These are phyloP conservation scores for Ia io DNA, from an alignment of 2,113 vertebrate species.

Conservation along the genomic window DNA sequence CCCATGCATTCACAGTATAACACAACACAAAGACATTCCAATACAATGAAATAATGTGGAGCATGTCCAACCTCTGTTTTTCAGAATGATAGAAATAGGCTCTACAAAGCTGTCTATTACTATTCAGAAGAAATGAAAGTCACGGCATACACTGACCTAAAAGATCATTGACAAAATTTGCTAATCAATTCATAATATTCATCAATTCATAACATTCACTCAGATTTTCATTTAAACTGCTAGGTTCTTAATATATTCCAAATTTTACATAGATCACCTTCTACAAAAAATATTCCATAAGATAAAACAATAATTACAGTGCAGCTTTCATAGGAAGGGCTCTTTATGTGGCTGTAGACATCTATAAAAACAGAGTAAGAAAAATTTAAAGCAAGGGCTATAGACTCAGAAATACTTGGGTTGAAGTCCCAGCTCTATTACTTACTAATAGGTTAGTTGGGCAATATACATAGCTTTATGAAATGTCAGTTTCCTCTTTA, in stretches of 20 bases:
- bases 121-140: slow-evolving; percentile 53
- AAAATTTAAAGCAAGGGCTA: neutral
- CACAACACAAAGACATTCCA: slow-evolving; percentile 67
- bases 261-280: neutral
- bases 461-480: neutral
- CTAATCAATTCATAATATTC: slow-evolving; percentile 16
- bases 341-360: neutral
- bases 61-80: slow-evolving; percentile 43
- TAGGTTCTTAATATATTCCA: neutral
- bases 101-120: slow-evolving; percentile 3
- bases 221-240: slow-evolving; percentile 30
- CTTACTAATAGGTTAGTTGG: neutral
- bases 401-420: neutral
- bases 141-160: neutral
- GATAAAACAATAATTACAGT: neutral
- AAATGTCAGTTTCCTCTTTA: neutral
- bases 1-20: neutral
- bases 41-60: slow-evolving; percentile 70
- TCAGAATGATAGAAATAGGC: slow-evolving; percentile 41
- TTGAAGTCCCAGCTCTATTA: neutral
- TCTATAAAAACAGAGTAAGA: neutral
- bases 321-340: neutral
- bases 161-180: slow-evolving; percentile 8
- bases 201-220: slow-evolving; percentile 9
- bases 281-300: neutral